Evolutionary conservation across 2,113 vertebrate genomes (phyloP).

Genomic region (Capricornis sumatraensis): DNA sequence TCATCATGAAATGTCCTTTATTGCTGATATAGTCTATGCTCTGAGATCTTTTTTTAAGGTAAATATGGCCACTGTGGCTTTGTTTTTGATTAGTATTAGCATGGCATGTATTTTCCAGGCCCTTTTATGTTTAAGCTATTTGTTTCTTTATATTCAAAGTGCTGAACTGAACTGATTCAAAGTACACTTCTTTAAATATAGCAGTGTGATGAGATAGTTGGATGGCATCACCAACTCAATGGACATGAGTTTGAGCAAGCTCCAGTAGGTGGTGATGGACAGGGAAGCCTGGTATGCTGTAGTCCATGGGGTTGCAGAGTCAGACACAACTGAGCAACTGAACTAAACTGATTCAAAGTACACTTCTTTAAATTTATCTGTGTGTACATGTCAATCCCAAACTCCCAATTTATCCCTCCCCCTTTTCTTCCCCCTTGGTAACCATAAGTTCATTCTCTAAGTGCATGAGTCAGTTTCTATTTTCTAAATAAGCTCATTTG

Average conservation of each 20-base stretch:
- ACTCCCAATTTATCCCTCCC: neutral
- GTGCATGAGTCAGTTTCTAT: neutral
- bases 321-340: neutral
- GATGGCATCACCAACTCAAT: neutral
- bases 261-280: rapidly evolving
- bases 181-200: neutral
- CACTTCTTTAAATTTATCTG: neutral
- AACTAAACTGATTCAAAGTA: neutral
- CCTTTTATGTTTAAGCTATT: neutral
- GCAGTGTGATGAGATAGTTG: neutral
- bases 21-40: neutral
- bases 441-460: neutral
- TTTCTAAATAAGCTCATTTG: neutral
- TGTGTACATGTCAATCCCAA: neutral
- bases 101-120: neutral
- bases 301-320: neutral
- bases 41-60: neutral
- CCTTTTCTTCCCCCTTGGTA: neutral
- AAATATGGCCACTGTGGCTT: neutral
- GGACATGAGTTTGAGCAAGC: neutral
- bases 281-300: neutral
- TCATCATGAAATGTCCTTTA: neutral
- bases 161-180: neutral
- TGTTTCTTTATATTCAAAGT: neutral
- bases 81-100: neutral